Conservation (phyloP, 2,113 vertebrate genomes). For the Eptatretus burgeri region DNA sequence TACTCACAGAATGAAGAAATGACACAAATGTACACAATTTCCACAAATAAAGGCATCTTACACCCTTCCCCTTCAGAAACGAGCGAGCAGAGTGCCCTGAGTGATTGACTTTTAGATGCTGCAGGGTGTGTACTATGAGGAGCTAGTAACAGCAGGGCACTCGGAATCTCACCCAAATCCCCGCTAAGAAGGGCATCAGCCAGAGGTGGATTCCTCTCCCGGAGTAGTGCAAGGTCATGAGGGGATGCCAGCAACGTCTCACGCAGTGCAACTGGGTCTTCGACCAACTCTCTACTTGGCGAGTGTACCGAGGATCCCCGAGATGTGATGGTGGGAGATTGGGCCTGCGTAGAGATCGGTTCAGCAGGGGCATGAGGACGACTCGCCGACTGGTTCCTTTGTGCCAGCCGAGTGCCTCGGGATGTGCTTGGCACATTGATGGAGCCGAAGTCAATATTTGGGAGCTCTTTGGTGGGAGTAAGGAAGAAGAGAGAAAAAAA, state of each 20-base stretch:
- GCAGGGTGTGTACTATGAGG: too few species aligned
- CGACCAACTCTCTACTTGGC: constrained; percentile 25
- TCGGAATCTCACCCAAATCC: constrained; percentile 39
- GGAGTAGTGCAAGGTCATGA: constrained; percentile 75
- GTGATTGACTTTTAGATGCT: too few species aligned
- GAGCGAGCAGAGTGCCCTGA: too few species aligned
- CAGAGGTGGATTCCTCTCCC: constrained; percentile 69
- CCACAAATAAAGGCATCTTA: too few species aligned
- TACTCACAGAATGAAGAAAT: constrained; percentile 14
- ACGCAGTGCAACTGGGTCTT: constrained; percentile 54
- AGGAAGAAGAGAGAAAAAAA: neutral
- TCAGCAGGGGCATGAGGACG: constrained; percentile 12
- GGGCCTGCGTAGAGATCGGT: constrained; percentile 13
- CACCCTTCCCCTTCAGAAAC: too few species aligned
- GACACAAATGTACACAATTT: too few species aligned
- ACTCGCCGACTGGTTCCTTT: constrained; percentile 7
- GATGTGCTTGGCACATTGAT: constrained; percentile 65
- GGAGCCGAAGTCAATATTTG: constrained; percentile 78
- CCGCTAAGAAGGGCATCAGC: constrained; percentile 81
- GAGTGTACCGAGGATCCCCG: constrained; percentile 17
- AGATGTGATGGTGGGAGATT: constrained; percentile 9
- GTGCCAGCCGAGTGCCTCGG: too few species aligned
- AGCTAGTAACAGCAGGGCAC: too few species aligned
- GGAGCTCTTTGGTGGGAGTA: constrained; percentile 26
- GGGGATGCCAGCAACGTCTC: constrained; percentile 83